Evolutionary conservation across 2,888 invertebrate genomes (phyloP).

Genomic region (Panzeria rudis): DNA sequence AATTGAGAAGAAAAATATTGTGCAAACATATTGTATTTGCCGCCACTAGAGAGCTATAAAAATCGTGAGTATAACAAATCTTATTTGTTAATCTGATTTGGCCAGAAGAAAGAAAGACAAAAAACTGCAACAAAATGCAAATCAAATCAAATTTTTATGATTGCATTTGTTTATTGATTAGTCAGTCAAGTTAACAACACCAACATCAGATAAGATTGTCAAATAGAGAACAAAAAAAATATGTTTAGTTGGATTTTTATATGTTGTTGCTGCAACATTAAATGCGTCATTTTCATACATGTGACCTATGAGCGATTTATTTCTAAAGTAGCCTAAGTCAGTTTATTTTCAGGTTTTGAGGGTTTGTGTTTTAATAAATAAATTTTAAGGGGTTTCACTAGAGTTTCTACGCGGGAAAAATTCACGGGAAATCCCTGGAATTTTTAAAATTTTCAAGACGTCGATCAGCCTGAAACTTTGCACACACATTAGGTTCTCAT

Average conservation of each 20-base stretch:
- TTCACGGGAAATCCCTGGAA: no score
- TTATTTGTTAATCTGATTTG: constrained; percentile 60
- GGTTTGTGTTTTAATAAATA: no score
- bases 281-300: no score
- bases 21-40: constrained; percentile 60
- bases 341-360: no score
- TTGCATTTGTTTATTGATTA: constrained; percentile 62
- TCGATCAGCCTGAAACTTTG: no score
- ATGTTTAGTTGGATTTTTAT: neutral
- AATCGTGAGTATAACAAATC: constrained; percentile 66
- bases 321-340: neutral
- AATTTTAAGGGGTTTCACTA: no score
- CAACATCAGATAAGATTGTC: constrained; percentile 39
- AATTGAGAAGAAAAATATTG: constrained; percentile 55
- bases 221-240: neutral
- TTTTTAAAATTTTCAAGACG: no score
- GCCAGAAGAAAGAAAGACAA: neutral
- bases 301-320: no score
- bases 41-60: constrained; percentile 64
- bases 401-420: no score
- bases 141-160: constrained; percentile 53
- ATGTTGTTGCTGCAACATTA: neutral
- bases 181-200: constrained; percentile 39
- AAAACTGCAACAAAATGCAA: constrained; percentile 53
- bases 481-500: no score